Evolutionary conservation across 2,113 vertebrate genomes (phyloP), one percentile per base, ranked within the genome.

Genomic region (Acrocephalus kingi): DNA sequence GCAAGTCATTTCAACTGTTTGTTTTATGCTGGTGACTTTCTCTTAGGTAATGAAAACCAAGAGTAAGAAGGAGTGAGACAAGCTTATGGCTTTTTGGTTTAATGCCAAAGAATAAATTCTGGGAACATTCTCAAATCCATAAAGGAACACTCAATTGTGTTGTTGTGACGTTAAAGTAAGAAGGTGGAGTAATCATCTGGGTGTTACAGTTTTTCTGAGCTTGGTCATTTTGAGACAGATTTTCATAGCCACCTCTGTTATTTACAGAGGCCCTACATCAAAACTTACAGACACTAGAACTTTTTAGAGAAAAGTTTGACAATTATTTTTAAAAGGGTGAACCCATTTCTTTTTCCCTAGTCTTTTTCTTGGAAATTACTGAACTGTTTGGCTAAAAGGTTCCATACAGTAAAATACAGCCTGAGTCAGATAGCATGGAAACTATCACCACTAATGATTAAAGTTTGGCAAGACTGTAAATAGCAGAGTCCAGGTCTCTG

Each of bases 351-450:
- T 84, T 78, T 93, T 55, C 64, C 55, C 24, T 71, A 48, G 72
- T 63, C 76, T 63, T 90, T 92, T 94, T 64, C 95, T 87, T 92
- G 94, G 95, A 95, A 95, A 81, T 95, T 90, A 48, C 43, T 81
- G 37, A 71, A 82, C 27, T 31, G 4, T 78, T 92, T 93, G 79
- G 46, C 63, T 95, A 84, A 96, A 84, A 84, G 35, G 15, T 96
- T 95, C 85, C 82, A 31, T 9, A 37, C 9, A 81, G 39, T 39
- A 93, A 84, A 97, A 81, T 30, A 30, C 58, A 91, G 66, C 37
- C 81, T 94, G 89, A 93, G 91, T 93, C 91, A 94, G 68, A 92
- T 77, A 80, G 77, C 54, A 93, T 39, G 91, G 93, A 94, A 97
- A 96, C 49, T 78, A 52, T 82, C 77, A 61, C 52, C 74, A 61